Base-by-base conservation (phyloP, 2,113 vertebrate species). In the Microtus ochrogaster region DNA sequence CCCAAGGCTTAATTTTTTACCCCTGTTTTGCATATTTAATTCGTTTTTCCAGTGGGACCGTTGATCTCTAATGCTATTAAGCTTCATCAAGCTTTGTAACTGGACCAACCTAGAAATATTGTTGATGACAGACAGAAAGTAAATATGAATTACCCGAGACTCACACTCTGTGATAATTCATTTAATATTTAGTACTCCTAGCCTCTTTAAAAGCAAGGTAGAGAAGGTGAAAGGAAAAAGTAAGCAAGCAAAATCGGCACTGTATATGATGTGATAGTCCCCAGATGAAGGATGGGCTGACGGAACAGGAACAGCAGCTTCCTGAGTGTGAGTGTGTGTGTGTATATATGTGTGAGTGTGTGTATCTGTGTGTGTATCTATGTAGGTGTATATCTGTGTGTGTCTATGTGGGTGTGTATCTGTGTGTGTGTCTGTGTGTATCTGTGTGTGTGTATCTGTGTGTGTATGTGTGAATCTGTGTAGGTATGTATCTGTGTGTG, bases 1-100 rank as follows among this genome's bases (percentile, higher is more conserved):
- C 76, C 89, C 72, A 96, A 96, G 85, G 84, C 91, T 92, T 98
- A 55, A 95, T 63, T 78, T 47, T 47, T 78, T 33, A 3, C 30
- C 39, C 85, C 47, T 79, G 65, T 94, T 94, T 97, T 77, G 58
- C 88, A 41, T 70, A 49, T 84, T 87, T 84, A 94, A 79, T 92
- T 89, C 83, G 87, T 66, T 49, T 28, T 84, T 77, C 91, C 63
- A 47, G 14, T 47, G 39, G 79, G 30, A 3, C 14, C 39, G 10
- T 55, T 95, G 95, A 92, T 91, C 84, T 81, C 21, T 82, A 74
- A 65, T 91, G 79, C 92, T n/a, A 78, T 28, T 68, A 94, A 96
- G 84, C 89, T 30, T 63, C 74, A 41, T 21, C 81, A 65, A 49
- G 85, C 81, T 83, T 92, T 83, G n/a, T 49, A 17, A 47, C 41